Conservation (phyloP, 2,888 invertebrate species). For the Drosophila mettleri region DNA sequence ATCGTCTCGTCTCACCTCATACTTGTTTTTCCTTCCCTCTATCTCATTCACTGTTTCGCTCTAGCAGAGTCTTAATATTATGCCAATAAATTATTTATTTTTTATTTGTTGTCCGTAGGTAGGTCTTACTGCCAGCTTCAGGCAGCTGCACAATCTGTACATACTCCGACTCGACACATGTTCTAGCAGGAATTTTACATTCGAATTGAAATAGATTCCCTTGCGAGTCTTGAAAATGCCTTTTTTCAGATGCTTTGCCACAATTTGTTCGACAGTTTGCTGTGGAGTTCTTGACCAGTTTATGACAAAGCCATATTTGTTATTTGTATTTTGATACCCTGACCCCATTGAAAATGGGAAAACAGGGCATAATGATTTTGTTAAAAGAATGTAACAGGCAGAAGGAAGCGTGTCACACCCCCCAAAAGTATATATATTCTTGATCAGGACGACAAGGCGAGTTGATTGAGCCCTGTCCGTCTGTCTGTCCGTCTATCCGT, state of each 20-base stretch:
- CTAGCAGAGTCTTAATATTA: slow-evolving; percentile 53
- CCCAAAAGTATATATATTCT: too few relatives aligned
- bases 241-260: slow-evolving; percentile 57
- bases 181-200: slow-evolving; percentile 82
- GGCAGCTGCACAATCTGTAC: slow-evolving; percentile 52
- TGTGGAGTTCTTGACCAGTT: slow-evolving; percentile 24
- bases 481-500: too few relatives aligned
- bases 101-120: slow-evolving; percentile 40
- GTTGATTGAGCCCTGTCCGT: too few relatives aligned
- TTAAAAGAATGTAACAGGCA: too few relatives aligned
- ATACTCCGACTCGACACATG: slow-evolving; percentile 79
- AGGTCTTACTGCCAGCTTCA: slow-evolving; percentile 12
- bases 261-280: slow-evolving; percentile 63
- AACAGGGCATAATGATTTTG: too few relatives aligned
- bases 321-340: too few relatives aligned
- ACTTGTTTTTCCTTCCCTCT: background rate
- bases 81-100: slow-evolving; percentile 78
- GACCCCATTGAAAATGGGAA: too few relatives aligned
- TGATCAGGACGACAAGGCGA: too few relatives aligned
- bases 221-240: slow-evolving; percentile 44
- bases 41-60: background rate
- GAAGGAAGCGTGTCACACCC: too few relatives aligned
- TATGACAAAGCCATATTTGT: slow-evolving; percentile 49
- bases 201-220: slow-evolving; percentile 81
- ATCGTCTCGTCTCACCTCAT: slow-evolving; percentile 18